Percentiles rank a stretch among this genome's conserved stretches.
Conservation (phyloP, 2,797 vertebrate species). For the Danio choprae region DNA sequence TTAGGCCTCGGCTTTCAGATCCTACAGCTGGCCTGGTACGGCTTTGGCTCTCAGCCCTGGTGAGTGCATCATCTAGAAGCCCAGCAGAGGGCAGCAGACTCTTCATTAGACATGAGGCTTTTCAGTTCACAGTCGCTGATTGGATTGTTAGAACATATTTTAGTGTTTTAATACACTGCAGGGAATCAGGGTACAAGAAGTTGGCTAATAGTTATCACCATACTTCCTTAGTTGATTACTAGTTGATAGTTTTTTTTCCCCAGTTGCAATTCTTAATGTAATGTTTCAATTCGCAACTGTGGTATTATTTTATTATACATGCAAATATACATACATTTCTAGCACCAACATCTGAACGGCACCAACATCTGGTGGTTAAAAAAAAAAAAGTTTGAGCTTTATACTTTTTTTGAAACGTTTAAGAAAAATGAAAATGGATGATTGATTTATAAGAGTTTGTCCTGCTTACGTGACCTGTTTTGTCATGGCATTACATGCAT, state of each 20-base stretch:
- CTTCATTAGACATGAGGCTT: neutral
- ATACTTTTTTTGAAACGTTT: neutral
- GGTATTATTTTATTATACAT: too few relatives aligned
- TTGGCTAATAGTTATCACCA: too few relatives aligned
- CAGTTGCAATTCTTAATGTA: too few relatives aligned
- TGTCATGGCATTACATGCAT: neutral
- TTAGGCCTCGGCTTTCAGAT: constrained; percentile 93
- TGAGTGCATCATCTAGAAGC: constrained; percentile 71
- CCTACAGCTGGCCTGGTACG: constrained; percentile 93
- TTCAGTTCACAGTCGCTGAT: neutral
- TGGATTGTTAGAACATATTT: neutral
- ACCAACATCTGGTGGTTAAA: too few relatives aligned
- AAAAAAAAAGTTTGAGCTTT: too few relatives aligned
- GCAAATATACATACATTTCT: too few relatives aligned
- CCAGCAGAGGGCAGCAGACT: constrained; percentile 30
- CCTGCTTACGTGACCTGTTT: neutral
- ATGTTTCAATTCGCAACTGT: too few relatives aligned
- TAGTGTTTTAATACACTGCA: neutral
- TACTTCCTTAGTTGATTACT: too few relatives aligned
- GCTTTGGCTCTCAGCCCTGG: constrained; percentile 94
- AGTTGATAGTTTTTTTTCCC: too few relatives aligned
- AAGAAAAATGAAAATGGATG: neutral
- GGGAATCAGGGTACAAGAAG: too few relatives aligned
- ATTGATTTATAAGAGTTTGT: neutral
- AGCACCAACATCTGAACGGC: too few relatives aligned